Percentiles rank a stretch among this genome's conserved stretches.
phyloP scores from a whole-genome alignment of 2,888 invertebrate genomes.

The Bedellia somnulentella region DNA sequence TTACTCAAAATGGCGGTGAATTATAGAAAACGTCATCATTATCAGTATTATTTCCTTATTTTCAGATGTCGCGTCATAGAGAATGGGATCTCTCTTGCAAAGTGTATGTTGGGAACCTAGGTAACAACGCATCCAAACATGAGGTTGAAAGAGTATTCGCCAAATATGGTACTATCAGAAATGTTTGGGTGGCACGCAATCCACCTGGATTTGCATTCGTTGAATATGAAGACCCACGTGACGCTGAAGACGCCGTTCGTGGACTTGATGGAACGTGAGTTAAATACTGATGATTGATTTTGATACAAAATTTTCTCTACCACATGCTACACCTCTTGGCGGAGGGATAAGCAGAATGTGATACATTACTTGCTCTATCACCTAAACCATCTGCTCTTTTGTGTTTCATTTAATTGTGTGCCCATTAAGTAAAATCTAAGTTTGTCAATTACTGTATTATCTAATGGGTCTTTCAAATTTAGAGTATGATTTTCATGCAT shows the following conservation, averaged over 20 bases:
- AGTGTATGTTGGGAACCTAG: slow-evolving; percentile 90
- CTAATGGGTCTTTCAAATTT: no score
- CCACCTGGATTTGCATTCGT: slow-evolving; percentile 92
- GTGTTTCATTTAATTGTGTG: no score
- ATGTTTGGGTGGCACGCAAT: slow-evolving; percentile 93
- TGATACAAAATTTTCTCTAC: no score
- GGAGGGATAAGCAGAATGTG: no score
- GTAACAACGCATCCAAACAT: slow-evolving; percentile 87
- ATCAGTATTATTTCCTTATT: not conserved
- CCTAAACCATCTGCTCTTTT: no score
- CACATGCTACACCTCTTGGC: no score
- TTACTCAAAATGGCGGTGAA: not conserved
- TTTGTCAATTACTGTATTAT: no score
- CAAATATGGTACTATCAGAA: slow-evolving; percentile 85
- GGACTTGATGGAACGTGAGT: slow-evolving; percentile 75
- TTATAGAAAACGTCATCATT: not conserved
- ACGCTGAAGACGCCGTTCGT: slow-evolving; percentile 84
- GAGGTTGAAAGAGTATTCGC: slow-evolving; percentile 86
- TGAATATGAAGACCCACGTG: slow-evolving; percentile 85
- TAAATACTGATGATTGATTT: no score
- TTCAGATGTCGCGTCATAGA: slow-evolving; percentile 68
- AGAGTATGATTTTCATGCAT: no score
- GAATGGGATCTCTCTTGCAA: slow-evolving; percentile 89
- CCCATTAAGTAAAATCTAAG: no score
- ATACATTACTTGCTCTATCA: no score